phyloP scores from a whole-genome alignment of 53 echinoderm and acorn worm species.

The Paracentrotus lividus region DNA sequence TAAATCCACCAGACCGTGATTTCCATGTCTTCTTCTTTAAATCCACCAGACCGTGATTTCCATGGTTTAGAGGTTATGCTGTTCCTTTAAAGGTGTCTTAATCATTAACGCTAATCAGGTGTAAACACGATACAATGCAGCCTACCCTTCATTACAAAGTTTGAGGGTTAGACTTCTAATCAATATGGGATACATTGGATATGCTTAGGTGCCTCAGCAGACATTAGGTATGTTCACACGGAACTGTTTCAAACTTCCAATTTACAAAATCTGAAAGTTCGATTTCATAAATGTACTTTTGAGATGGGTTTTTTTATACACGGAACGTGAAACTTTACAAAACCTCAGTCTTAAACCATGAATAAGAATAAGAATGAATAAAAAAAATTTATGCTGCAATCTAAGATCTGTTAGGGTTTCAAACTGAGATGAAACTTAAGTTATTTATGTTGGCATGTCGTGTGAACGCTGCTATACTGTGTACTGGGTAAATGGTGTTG shows the following conservation, averaged over 20 bases:
- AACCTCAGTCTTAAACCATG: too few species aligned
- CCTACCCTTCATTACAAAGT: background rate
- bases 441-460: too few species aligned
- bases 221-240: background rate
- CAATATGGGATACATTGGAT: background rate
- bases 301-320: too few species aligned
- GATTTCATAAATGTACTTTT: too few species aligned
- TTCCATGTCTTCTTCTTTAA: background rate
- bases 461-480: too few species aligned
- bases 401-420: too few species aligned
- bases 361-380: too few species aligned
- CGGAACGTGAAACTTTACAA: too few species aligned
- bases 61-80: background rate
- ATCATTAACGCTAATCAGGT: slow-evolving; percentile 20
- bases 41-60: background rate
- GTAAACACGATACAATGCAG: background rate
- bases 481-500: background rate
- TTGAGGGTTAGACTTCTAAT: background rate
- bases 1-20: background rate
- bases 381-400: too few species aligned
- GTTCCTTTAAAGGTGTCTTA: background rate
- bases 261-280: too few species aligned
- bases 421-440: too few species aligned
- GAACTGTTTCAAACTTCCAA: too few species aligned
- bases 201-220: background rate